Conservation (phyloP, 2,797 vertebrate genomes). For the Macrochelys suwanniensis region DNA sequence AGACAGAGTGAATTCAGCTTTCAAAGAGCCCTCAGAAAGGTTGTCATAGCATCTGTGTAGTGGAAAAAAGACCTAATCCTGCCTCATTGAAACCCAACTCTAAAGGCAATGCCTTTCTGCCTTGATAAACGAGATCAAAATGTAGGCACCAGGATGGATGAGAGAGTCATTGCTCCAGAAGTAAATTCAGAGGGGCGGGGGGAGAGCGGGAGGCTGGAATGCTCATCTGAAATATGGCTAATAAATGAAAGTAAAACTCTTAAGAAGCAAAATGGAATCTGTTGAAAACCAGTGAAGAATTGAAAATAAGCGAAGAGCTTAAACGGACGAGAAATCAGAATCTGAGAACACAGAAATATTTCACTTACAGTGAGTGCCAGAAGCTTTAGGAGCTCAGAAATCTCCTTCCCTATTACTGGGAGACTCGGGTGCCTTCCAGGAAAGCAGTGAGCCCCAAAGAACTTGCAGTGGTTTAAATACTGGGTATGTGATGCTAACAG, state of each 20-base stretch:
- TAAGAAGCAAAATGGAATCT: constrained; percentile 6
- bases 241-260: not conserved
- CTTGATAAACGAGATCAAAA: not conserved
- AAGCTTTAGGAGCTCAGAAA: not conserved
- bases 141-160: accelerated
- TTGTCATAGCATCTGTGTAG: not conserved
- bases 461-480: accelerated
- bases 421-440: not conserved
- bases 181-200: not conserved
- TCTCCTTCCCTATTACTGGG: not conserved
- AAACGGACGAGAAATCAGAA: constrained; percentile 7
- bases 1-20: not conserved
- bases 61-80: not conserved
- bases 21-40: not conserved
- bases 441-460: not conserved
- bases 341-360: constrained; percentile 48
- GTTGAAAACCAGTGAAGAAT: constrained; percentile 49
- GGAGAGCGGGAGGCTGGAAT: not conserved
- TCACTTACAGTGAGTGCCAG: not conserved
- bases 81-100: not conserved
- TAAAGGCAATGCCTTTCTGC: not conserved
- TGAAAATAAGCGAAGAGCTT: constrained; percentile 29
- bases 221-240: not conserved
- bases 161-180: not conserved
- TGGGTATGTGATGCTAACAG: not conserved